Percentiles rank a stretch among this genome's conserved stretches.
Evolutionary conservation across 2,797 vertebrate genomes (phyloP).

Genomic region (Coregonus ussuriensis): DNA sequence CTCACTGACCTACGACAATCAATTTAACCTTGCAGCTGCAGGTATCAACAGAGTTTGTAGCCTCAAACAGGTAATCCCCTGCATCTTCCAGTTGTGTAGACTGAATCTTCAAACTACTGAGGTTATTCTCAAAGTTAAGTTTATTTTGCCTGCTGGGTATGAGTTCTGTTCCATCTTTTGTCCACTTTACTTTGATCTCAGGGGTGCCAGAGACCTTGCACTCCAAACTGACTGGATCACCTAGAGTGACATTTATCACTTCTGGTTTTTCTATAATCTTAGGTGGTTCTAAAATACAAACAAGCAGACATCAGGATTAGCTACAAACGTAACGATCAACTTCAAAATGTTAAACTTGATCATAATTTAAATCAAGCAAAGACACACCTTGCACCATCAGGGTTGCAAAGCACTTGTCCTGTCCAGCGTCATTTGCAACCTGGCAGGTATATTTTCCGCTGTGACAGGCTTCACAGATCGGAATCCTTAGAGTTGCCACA

Average conservation of each 20-base stretch:
- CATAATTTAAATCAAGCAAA: constrained; percentile 4
- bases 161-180: constrained; percentile 84
- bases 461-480: constrained; percentile 79
- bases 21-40: constrained; percentile 83
- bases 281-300: constrained; percentile 80
- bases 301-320: not conserved
- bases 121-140: constrained; percentile 81
- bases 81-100: constrained; percentile 81
- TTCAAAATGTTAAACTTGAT: not conserved
- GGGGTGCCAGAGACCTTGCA: constrained; percentile 86
- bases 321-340: constrained; percentile 32
- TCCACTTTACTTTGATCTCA: constrained; percentile 86
- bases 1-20: constrained; percentile 86
- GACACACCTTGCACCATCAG: constrained; percentile 84
- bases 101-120: constrained; percentile 84
- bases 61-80: constrained; percentile 85
- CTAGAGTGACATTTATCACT: constrained; percentile 84
- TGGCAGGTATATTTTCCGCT: constrained; percentile 93
- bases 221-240: constrained; percentile 87
- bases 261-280: constrained; percentile 84
- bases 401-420: constrained; percentile 87
- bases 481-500: constrained; percentile 83
- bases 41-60: constrained; percentile 86
- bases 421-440: constrained; percentile 91
- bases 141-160: constrained; percentile 82